Percentiles rank a stretch among this genome's conserved stretches.
phyloP scores from a whole-genome alignment of 1,140 invertebrate genomes.

The Drosophila parabipectinata region DNA sequence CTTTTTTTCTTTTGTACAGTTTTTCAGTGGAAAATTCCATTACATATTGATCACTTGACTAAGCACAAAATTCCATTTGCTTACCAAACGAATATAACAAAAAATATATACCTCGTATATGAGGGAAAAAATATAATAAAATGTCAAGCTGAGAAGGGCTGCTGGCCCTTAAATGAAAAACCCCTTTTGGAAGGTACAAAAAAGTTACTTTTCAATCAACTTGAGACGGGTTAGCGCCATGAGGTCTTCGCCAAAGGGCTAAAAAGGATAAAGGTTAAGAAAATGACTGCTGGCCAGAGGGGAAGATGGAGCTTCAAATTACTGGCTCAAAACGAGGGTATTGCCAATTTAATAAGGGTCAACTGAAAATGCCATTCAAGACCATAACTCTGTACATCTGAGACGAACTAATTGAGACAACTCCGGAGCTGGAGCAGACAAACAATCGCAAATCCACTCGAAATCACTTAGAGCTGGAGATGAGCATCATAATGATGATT shows the following conservation, averaged over 20 bases:
- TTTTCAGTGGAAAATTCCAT: slow-evolving; percentile 23
- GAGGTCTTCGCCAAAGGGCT: neutral
- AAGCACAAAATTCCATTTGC: slow-evolving; percentile 44
- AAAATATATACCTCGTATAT: neutral
- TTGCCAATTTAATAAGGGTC: slow-evolving; percentile 32
- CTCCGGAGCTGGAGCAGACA: slow-evolving; percentile 18
- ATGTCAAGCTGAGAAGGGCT: slow-evolving; percentile 37
- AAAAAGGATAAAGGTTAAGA: slow-evolving; percentile 23
- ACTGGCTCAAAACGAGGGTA: slow-evolving; percentile 6
- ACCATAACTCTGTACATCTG: slow-evolving; percentile 18
- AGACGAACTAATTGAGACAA: slow-evolving; percentile 30
- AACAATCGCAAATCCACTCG: slow-evolving; percentile 38
- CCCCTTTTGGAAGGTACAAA: slow-evolving; percentile 39
- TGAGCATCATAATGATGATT: slow-evolving; percentile 36
- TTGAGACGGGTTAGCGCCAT: slow-evolving; percentile 63
- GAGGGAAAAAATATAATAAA: neutral
- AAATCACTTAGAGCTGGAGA: slow-evolving; percentile 36
- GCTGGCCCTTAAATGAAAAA: slow-evolving; percentile 42
- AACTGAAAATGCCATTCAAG: slow-evolving; percentile 18
- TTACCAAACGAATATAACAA: slow-evolving; percentile 10
- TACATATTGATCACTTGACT: slow-evolving; percentile 41
- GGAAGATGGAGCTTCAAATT: slow-evolving; percentile 37
- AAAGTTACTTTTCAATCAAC: slow-evolving; percentile 76
- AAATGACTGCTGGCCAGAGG: neutral
- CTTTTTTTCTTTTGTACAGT: neutral